These are phyloP conservation scores for Chironomus tentans DNA, from an alignment of 2,888 invertebrate genomes.

Conservation along the genomic window DNA sequence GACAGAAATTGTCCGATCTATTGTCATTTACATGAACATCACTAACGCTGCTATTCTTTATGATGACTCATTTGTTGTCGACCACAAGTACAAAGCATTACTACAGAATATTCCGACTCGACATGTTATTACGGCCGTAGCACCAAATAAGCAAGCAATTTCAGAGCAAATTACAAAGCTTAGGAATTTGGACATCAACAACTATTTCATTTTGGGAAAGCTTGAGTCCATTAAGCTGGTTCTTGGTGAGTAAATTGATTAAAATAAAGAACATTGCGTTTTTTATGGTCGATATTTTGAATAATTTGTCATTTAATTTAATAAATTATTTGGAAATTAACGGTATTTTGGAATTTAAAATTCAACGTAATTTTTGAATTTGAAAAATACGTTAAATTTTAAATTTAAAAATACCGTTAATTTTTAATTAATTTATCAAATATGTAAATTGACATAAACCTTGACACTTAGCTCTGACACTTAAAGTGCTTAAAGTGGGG, in stretches of 20 bases:
- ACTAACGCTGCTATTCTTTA: slow-evolving; percentile 87
- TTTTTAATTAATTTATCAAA: too few species aligned
- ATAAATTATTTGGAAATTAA: too few species aligned
- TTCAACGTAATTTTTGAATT: too few species aligned
- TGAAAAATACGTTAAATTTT: too few species aligned
- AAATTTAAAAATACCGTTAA: too few species aligned
- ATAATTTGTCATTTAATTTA: too few species aligned
- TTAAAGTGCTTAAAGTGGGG: too few species aligned
- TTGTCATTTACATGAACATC: slow-evolving; percentile 74
- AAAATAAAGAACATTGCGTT: too few species aligned
- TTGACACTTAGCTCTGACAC: too few species aligned
- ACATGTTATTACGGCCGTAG: slow-evolving; percentile 68
- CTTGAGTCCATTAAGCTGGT: slow-evolving; percentile 59
- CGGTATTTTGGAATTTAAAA: too few species aligned
- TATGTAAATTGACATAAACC: too few species aligned
- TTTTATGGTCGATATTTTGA: too few species aligned
- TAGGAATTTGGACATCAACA: slow-evolving; percentile 75
- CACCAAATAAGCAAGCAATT: slow-evolving; percentile 44
- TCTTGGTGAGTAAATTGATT: slow-evolving; percentile 48
- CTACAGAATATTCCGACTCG: slow-evolving; percentile 83
- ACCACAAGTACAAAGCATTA: slow-evolving; percentile 86
- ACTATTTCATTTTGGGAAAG: slow-evolving; percentile 77
- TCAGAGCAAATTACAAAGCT: slow-evolving; percentile 62
- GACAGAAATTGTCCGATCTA: slow-evolving; percentile 71
- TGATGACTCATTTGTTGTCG: slow-evolving; percentile 83